Conservation (phyloP, 2,888 invertebrate species). For the Hyalella azteca region DNA sequence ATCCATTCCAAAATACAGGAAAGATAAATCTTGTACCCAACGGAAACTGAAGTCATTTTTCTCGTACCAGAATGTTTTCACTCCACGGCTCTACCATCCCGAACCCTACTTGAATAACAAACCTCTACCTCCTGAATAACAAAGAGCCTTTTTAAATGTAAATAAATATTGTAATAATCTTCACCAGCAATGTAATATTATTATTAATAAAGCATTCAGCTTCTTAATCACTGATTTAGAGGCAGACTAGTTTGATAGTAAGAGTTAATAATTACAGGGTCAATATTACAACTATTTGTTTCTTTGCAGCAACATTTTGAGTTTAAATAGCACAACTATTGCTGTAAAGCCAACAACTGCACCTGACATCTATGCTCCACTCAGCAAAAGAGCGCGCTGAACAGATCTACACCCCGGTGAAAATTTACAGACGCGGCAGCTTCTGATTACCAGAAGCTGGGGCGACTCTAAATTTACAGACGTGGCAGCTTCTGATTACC, state of each 20-base stretch:
- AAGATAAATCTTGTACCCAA: neutral
- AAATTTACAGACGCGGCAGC: neutral
- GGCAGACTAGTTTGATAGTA: slow-evolving; percentile 11
- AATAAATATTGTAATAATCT: neutral
- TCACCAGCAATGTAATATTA: neutral
- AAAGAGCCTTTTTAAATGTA: neutral
- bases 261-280: neutral
- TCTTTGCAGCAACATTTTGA: neutral
- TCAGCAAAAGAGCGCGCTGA: neutral
- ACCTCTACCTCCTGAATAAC: neutral
- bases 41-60: neutral
- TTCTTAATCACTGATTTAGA: neutral
- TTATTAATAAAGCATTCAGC: slow-evolving; percentile 4
- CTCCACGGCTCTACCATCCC: neutral
- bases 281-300: slow-evolving; percentile 5
- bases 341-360: slow-evolving; percentile 1
- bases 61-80: neutral
- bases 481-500: neutral
- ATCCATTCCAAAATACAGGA: neutral
- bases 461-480: neutral
- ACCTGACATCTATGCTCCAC: too few relatives aligned
- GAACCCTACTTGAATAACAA: neutral
- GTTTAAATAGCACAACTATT: neutral
- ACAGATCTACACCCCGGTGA: neutral
- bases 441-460: slow-evolving; percentile 2